A percentile compares a stretch with the other conserved stretches of the same genome.
phyloP scores from a whole-genome alignment of 35 echinoderm and acorn worm species.

The Strongylocentrotus purpuratus region DNA sequence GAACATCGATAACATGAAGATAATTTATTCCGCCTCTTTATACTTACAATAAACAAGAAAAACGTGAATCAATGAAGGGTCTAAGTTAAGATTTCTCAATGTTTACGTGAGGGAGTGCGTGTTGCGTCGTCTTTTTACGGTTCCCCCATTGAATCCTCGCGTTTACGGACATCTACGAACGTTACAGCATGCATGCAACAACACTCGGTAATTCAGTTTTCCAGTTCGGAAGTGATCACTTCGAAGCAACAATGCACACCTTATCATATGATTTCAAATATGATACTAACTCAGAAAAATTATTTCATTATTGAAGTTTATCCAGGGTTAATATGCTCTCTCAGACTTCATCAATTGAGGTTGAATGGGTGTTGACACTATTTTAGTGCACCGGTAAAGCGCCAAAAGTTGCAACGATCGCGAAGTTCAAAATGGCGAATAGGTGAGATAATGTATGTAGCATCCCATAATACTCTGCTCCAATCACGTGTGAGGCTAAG shows the following conservation, averaged over 20 bases:
- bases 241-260: neutral
- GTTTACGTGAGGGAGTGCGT: conserved; percentile 35
- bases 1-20: neutral
- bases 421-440: conserved; percentile 73
- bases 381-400: conserved; percentile 38
- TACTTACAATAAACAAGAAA: conserved; percentile 43
- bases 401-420: conserved; percentile 68
- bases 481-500: conserved; percentile 60
- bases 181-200: conserved; percentile 28
- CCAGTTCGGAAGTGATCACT: conserved; percentile 30
- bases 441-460: conserved; percentile 19
- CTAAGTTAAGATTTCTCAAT: neutral
- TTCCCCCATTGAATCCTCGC: conserved; percentile 39
- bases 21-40: neutral
- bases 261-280: neutral
- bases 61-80: conserved; percentile 21
- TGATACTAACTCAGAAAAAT: neutral
- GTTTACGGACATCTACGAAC: neutral
- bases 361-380: conserved; percentile 42
- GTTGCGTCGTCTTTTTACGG: conserved; percentile 44
- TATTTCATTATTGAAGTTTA: neutral
- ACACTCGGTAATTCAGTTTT: conserved; percentile 41
- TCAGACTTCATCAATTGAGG: neutral
- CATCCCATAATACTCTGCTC: conserved; percentile 74
- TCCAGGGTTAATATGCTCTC: neutral